Evolutionary conservation across 37 sponge, comb jelly and placozoan genomes (phyloP).

Genomic region (Geodia barretti): DNA sequence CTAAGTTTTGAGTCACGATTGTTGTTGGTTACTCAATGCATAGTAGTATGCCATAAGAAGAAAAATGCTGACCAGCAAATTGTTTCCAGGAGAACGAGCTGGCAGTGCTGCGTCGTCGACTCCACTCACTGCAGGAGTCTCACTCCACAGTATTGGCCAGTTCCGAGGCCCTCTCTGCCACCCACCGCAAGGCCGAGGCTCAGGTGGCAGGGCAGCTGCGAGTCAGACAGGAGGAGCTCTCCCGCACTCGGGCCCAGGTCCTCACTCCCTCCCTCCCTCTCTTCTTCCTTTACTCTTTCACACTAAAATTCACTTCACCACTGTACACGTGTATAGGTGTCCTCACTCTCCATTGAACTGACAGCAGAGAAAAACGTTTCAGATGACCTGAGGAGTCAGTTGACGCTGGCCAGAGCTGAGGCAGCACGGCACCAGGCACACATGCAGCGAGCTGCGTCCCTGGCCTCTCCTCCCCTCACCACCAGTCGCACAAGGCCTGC

Average conservation of each 20-base stretch:
- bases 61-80: too few relatives aligned
- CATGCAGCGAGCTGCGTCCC: too few relatives aligned
- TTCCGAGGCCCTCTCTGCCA: slow-evolving; percentile 43
- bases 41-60: too few relatives aligned
- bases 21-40: too few relatives aligned
- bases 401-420: slow-evolving; percentile 47
- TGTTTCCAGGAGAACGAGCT: neutral
- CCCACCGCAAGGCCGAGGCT: slow-evolving; percentile 56
- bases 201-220: slow-evolving; percentile 36
- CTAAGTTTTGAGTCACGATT: too few relatives aligned
- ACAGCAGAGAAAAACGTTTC: slow-evolving; percentile 64
- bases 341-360: slow-evolving; percentile 73
- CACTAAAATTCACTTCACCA: neutral
- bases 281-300: neutral
- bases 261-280: neutral
- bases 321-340: slow-evolving; percentile 26
- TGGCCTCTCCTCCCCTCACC: neutral
- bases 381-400: slow-evolving; percentile 55
- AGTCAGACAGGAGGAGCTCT: slow-evolving; percentile 56
- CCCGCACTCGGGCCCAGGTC: slow-evolving; percentile 39
- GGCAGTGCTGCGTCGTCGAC: neutral
- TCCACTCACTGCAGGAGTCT: slow-evolving; percentile 40
- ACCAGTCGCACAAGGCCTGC: too few relatives aligned
- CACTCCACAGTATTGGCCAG: slow-evolving; percentile 41
- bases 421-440: slow-evolving; percentile 49